Base-by-base conservation (phyloP, 2,888 invertebrate species). In the Pristionchus maxplancki region DNA sequence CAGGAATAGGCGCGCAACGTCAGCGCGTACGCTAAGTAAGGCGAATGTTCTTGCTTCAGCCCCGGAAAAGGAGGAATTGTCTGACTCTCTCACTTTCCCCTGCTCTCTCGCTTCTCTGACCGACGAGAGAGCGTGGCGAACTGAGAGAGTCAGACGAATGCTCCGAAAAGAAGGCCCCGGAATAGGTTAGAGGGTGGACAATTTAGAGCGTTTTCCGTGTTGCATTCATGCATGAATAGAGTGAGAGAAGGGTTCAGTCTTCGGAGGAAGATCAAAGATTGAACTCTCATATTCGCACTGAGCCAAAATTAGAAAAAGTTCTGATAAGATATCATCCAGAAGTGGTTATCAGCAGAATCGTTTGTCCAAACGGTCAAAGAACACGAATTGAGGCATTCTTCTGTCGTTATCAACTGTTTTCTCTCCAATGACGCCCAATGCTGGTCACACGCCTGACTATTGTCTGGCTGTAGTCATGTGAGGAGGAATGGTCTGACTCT, bases 101-200 rank as follows among this genome's bases (percentile, higher is more conserved):
- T n/a, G n/a, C n/a, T n/a, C n/a, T n/a, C n/a, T n/a, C n/a, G n/a
- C n/a, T n/a, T n/a, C n/a, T n/a, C n/a, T n/a, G n/a, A n/a, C n/a
- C n/a, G n/a, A n/a, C n/a, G n/a, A n/a, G n/a, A n/a, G n/a, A n/a
- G n/a, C n/a, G n/a, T n/a, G n/a, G n/a, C n/a, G n/a, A n/a, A 44
- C 11, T 44, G 44, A 11, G 11, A 44, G 44, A n/a, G n/a, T n/a
- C n/a, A n/a, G n/a, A n/a, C n/a, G n/a, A n/a, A n/a, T n/a, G n/a
- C n/a, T n/a, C n/a, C n/a, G n/a, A n/a, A n/a, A 4, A 67, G 64
- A 31, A 31, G 53, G 53, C 3, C 24, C 58, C 58, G 58, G 58
- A 58, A 58, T 58, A 58, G 58, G 58, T 3, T 58, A 71, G 71
- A 71, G 71, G 71, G 71, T 71, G 71, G 64, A 67, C 64, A 67